Conservation (phyloP, 2,113 vertebrate species). For the Ailuropoda melanoleuca region DNA sequence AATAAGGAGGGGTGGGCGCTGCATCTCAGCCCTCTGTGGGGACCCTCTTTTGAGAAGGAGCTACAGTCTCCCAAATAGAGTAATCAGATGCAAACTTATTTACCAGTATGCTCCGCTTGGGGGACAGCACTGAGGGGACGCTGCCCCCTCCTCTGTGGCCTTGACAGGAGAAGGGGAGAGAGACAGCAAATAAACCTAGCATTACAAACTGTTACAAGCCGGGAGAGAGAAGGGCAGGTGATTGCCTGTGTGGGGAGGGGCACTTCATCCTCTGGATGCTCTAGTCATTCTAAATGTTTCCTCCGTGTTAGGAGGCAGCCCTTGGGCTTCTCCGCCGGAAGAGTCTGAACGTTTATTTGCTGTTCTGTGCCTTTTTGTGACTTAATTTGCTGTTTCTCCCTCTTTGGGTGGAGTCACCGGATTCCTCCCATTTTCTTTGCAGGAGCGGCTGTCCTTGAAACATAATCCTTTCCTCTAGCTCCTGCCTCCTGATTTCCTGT, state of each 20-base stretch:
- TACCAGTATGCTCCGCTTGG: accelerated
- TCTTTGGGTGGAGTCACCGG: background rate
- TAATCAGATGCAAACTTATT: background rate
- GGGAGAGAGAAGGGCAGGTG: background rate
- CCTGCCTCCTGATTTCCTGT: background rate
- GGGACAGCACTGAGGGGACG: accelerated
- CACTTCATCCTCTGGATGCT: background rate
- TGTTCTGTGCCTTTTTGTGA: background rate
- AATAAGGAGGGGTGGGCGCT: background rate
- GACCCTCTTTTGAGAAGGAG: background rate
- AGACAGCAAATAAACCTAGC: background rate
- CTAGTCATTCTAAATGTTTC: too few relatives aligned
- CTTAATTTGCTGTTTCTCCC: background rate
- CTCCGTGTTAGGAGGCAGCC: background rate
- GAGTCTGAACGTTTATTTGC: background rate
- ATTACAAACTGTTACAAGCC: background rate
- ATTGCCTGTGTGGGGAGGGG: background rate
- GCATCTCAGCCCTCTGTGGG: background rate
- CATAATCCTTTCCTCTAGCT: background rate
- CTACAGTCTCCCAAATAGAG: background rate
- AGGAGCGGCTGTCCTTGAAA: background rate
- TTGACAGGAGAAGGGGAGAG: background rate
- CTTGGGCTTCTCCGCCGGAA: accelerated
- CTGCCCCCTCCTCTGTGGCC: background rate
- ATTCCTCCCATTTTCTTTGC: background rate